Evolutionary conservation across 35 echinoderm and acorn worm genomes (phyloP).

Genomic region (Nesometra sesokonis): DNA sequence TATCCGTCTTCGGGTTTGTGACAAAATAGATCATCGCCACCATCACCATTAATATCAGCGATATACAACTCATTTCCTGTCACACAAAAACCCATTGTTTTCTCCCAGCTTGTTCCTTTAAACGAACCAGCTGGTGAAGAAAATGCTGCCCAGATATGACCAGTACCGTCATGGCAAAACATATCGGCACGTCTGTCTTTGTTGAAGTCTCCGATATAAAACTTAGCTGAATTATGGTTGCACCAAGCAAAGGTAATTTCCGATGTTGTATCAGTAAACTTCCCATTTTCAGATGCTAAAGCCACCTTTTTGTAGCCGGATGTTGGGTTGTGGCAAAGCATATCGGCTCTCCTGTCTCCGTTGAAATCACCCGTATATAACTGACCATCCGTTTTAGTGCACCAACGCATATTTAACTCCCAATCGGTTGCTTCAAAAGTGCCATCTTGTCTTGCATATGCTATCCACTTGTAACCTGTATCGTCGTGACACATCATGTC

Average conservation of each 20-base stretch:
- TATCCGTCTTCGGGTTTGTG: background rate
- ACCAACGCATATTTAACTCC: too few relatives aligned
- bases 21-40: constrained; percentile 25
- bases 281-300: too few relatives aligned
- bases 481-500: too few relatives aligned
- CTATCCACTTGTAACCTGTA: too few relatives aligned
- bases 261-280: background rate
- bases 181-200: background rate
- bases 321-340: constrained; percentile 1
- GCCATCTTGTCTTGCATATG: too few relatives aligned
- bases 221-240: background rate
- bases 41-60: constrained; percentile 37
- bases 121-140: background rate
- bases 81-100: constrained; percentile 4
- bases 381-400: background rate
- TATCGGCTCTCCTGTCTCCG: background rate
- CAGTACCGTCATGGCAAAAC: background rate
- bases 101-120: background rate
- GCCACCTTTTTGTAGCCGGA: constrained; percentile 8
- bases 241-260: background rate
- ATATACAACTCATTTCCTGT: background rate
- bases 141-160: background rate
- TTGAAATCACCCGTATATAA: constrained; percentile 10
- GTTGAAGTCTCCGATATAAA: constrained; percentile 10
- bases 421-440: too few relatives aligned